phyloP scores from a whole-genome alignment of 2,888 invertebrate genomes.

The Yponomeuta plumbellus region DNA sequence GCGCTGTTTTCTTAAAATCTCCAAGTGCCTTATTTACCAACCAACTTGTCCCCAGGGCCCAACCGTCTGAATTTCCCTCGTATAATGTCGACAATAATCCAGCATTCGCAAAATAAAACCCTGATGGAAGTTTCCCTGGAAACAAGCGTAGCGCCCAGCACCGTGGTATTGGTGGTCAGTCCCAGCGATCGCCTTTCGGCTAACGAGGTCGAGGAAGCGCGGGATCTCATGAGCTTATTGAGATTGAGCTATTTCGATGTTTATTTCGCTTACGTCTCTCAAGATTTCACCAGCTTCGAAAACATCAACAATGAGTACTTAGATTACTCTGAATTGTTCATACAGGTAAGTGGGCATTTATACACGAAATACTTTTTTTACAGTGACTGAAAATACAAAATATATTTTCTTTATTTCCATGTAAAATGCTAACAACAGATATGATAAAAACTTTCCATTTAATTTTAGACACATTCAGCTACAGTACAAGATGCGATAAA shows the following conservation, averaged over 20 bases:
- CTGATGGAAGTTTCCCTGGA: conserved; percentile 44
- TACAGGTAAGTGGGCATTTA: conserved; percentile 38
- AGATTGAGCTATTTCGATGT: conserved; percentile 69
- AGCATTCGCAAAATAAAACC: conserved; percentile 63
- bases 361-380: neutral
- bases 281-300: conserved; percentile 57
- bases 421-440: too few species aligned
- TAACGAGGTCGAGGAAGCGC: conserved; percentile 54
- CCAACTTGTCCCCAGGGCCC: conserved; percentile 63
- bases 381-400: too few species aligned
- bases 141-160: conserved; percentile 57
- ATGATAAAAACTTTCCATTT: neutral
- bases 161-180: conserved; percentile 71
- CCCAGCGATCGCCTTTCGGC: conserved; percentile 64
- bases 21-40: neutral
- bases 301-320: conserved; percentile 63
- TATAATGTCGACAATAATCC: conserved; percentile 64
- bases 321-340: conserved; percentile 68
- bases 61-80: conserved; percentile 66
- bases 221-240: conserved; percentile 58
- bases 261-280: conserved; percentile 70
- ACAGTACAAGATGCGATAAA: conserved; percentile 46
- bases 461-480: conserved; percentile 44
- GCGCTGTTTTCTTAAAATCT: too few species aligned
- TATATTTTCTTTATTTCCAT: too few species aligned